Evolutionary conservation across 1,140 invertebrate genomes (phyloP), one percentile per base, ranked within the genome.

Genomic region (Danaus melanippus): DNA sequence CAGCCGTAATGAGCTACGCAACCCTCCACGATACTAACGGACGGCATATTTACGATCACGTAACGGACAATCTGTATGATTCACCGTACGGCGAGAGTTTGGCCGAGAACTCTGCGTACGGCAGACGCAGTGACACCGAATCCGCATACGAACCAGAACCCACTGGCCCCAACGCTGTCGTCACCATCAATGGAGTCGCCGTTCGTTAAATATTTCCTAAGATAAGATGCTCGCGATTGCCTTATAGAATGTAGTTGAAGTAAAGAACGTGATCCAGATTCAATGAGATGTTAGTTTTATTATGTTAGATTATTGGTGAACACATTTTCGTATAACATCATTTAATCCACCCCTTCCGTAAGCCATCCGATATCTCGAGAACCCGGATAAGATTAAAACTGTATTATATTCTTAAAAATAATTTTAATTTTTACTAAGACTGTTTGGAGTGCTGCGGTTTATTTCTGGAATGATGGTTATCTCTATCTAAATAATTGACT

Each of bases 1-100:
- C 94, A 0, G 93, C 94, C 0, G 94, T 95, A 0, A 95, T 95
- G 93, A 95, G 93, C 40, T 95, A 95, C 69, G 93, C 94, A 9
- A 94, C 91, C 10, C 80, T 94, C 1, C 93, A 92, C 66, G 92
- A 93, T 69, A 87, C 89, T n/a, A 90, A 90, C 62, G 88, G 89
- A 10, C 70, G 89, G 10, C 91, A 90, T 66, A 90, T 93, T 58
- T 93, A 93, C 69, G 92, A 93, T 73, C 93, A 93, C 69, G 92
- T 93, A 49, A 90, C 92, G 43, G 92, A 94, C 69, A 92, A 92
- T 58, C 88, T 93, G 55, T 93, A 94, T 66, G 92, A 92, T 70
- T 89, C 89, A 56, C 91, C 91, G 2, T 92, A 92, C 67, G 89
- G 87, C 49, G 85, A 86, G 53, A 69, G 76, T 10, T 62, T 86